A percentile compares a stretch with the other conserved stretches of the same genome.
These are phyloP conservation scores for Phasianus colchicus DNA, from an alignment of 2,113 vertebrate species.

Conservation along the genomic window DNA sequence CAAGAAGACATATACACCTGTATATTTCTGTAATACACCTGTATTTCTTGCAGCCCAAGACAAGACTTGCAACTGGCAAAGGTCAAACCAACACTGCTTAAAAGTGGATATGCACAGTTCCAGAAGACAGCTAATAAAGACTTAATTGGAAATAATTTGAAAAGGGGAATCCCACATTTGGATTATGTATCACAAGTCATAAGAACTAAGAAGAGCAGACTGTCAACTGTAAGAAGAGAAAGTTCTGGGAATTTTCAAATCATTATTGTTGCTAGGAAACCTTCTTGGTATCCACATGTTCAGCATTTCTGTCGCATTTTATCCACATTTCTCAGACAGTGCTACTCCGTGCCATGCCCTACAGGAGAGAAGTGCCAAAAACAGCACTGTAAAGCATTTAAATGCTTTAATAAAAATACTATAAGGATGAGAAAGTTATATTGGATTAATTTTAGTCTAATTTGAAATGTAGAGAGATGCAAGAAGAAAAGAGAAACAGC, in stretches of 20 bases:
- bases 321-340: constrained; percentile 49
- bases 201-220: constrained; percentile 28
- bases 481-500: constrained; percentile 1
- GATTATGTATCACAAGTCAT: not conserved
- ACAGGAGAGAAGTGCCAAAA: constrained; percentile 37
- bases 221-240: constrained; percentile 35
- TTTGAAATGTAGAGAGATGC: constrained; percentile 20
- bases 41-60: not conserved
- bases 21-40: not conserved
- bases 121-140: not conserved
- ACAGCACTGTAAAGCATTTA: constrained; percentile 54
- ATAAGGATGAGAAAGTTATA: not conserved
- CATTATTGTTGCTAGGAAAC: constrained; percentile 31
- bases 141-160: not conserved
- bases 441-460: constrained; percentile 56
- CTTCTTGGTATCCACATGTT: constrained; percentile 3
- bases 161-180: constrained; percentile 17
- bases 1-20: not conserved
- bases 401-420: constrained; percentile 57
- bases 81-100: not conserved
- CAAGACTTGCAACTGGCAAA: not conserved
- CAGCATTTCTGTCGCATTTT: constrained; percentile 53
- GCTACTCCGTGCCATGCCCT: constrained; percentile 25
- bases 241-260: not conserved
- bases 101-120: not conserved